Evolutionary conservation across 1,140 invertebrate genomes (phyloP).

Genomic region (Calliphora vicina): DNA sequence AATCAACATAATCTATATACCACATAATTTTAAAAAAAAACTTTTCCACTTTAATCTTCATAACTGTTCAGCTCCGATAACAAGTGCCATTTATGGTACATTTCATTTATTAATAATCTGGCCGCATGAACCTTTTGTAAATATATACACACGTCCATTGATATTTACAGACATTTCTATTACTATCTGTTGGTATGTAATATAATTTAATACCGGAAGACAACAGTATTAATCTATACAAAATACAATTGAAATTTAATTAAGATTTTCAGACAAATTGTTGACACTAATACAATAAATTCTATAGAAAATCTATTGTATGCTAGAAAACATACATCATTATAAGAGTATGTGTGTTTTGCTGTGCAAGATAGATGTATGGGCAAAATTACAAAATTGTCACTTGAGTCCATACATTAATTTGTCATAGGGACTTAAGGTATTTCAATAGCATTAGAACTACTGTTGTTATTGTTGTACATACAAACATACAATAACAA

Average conservation of each 20-base stretch:
- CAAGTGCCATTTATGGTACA: neutral
- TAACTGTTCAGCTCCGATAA: too few species aligned
- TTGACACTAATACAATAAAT: constrained; percentile 5
- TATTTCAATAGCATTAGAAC: neutral
- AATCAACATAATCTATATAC: too few species aligned
- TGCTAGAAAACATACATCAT: too few species aligned
- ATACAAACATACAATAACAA: neutral
- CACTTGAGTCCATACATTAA: neutral
- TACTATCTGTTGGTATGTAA: neutral
- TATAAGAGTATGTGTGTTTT: neutral
- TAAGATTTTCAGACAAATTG: constrained; percentile 13
- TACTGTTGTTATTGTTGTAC: neutral
- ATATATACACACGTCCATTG: neutral
- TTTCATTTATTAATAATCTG: neutral
- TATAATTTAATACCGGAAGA: constrained; percentile 13
- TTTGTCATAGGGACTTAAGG: neutral
- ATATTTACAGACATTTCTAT: neutral
- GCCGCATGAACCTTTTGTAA: neutral
- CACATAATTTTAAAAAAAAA: too few species aligned
- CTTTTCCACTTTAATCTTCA: too few species aligned
- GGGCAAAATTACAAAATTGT: neutral
- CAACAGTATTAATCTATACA: constrained; percentile 5
- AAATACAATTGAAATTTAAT: constrained; percentile 11
- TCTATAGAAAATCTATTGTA: neutral
- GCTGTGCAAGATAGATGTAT: neutral